Evolutionary conservation across 2,888 invertebrate genomes (phyloP).

Genomic region (Lithodes maja): DNA sequence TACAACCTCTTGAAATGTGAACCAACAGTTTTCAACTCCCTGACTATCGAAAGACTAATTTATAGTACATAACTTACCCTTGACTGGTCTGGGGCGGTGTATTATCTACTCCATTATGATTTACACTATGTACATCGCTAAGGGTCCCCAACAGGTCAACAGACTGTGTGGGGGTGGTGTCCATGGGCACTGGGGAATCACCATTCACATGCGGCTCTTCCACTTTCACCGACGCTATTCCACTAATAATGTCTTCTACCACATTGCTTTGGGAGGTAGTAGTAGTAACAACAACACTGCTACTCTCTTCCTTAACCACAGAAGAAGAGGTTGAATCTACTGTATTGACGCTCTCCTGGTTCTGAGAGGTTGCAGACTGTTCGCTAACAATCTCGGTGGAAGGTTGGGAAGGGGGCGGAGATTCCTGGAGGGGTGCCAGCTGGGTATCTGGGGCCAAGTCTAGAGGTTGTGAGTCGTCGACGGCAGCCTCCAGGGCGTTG

Average conservation of each 20-base stretch:
- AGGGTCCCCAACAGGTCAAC: constrained; percentile 67
- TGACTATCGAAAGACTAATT: no score
- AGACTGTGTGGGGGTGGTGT: constrained; percentile 67
- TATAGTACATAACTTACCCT: constrained; percentile 48
- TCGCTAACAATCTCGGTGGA: constrained; percentile 15
- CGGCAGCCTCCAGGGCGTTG: constrained; percentile 25
- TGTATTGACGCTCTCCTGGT: neutral
- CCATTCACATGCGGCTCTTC: constrained; percentile 67
- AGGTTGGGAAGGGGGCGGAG: constrained; percentile 44
- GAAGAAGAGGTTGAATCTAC: constrained; percentile 34
- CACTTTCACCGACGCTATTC: constrained; percentile 55
- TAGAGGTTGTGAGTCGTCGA: constrained; percentile 16
- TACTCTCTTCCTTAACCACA: constrained; percentile 1
- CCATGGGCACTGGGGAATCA: constrained; percentile 66
- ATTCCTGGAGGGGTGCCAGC: constrained; percentile 17
- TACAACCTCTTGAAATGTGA: no score
- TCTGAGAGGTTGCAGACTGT: constrained; percentile 9
- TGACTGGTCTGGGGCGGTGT: constrained; percentile 61
- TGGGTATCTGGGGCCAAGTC: neutral
- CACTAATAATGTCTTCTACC: constrained; percentile 57
- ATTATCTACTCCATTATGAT: constrained; percentile 65
- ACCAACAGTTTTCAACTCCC: no score
- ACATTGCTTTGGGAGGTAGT: constrained; percentile 32
- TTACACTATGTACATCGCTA: constrained; percentile 67
- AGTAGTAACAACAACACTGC: constrained; percentile 29